These are phyloP conservation scores for Hymenopus coronatus DNA, from an alignment of 2,888 invertebrate genomes.

Conservation along the genomic window DNA sequence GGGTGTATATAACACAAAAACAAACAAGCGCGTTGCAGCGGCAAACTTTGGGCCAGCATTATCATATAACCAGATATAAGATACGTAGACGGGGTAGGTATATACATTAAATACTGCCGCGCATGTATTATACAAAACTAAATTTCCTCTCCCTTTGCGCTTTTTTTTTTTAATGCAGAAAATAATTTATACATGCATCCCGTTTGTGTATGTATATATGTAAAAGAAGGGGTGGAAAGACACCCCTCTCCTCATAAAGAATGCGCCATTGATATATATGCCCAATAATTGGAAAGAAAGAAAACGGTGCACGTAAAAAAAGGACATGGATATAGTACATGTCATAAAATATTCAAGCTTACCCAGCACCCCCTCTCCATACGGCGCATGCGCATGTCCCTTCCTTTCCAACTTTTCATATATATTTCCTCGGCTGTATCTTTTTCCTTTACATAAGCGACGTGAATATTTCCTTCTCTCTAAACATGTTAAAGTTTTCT, in stretches of 20 bases:
- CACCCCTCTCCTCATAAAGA: not conserved
- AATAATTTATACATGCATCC: constrained; percentile 17
- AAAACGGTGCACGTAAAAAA: constrained; percentile 2
- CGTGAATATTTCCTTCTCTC: constrained; percentile 21
- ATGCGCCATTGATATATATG: constrained; percentile 26
- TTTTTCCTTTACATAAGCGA: constrained; percentile 21
- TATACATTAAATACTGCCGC: constrained; percentile 1
- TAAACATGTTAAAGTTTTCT: constrained; percentile 10
- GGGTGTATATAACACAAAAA: not conserved
- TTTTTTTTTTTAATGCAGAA: constrained; percentile 7
- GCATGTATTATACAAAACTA: constrained; percentile 3
- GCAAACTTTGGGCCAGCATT: not conserved
- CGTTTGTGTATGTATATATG: not conserved
- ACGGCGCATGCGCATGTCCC: not conserved
- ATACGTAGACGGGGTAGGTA: not conserved
- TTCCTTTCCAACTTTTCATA: constrained; percentile 21
- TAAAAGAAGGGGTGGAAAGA: not conserved
- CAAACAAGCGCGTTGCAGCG: not conserved
- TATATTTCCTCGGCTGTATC: constrained; percentile 19
- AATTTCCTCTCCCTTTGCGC: not conserved
- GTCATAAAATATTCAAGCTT: constrained; percentile 19
- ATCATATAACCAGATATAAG: constrained; percentile 9
- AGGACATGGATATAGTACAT: constrained; percentile 13
- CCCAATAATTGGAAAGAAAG: constrained; percentile 26
- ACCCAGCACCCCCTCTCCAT: not conserved